Conservation (phyloP, 2,113 vertebrate genomes). For the Poeciliopsis turrubarensis region DNA sequence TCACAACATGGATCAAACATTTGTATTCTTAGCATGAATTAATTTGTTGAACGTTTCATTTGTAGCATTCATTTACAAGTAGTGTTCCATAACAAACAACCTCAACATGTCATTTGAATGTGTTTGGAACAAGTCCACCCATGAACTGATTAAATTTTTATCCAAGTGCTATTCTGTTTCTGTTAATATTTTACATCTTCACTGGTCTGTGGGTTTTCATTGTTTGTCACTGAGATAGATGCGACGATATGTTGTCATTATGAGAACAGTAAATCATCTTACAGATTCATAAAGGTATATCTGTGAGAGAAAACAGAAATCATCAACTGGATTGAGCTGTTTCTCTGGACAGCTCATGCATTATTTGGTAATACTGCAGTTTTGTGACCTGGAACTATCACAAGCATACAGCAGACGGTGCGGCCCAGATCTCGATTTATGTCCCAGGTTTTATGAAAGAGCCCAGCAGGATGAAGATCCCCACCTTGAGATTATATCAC, state of each 20-base stretch:
- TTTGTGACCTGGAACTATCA: slow-evolving; percentile 21
- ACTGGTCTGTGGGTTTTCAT: slow-evolving; percentile 47
- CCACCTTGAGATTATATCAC: slow-evolving; percentile 34
- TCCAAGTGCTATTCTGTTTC: slow-evolving; percentile 36
- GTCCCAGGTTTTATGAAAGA: slow-evolving; percentile 27
- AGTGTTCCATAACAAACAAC: slow-evolving; percentile 36
- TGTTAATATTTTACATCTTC: slow-evolving; percentile 46
- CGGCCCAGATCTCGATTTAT: slow-evolving; percentile 33
- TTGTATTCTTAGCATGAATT: slow-evolving; percentile 30
- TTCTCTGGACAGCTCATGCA: slow-evolving; percentile 45
- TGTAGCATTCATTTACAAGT: slow-evolving; percentile 30
- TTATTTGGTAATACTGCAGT: slow-evolving; percentile 17
- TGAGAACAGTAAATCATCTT: slow-evolving; percentile 32
- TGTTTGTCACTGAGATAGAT: slow-evolving; percentile 36
- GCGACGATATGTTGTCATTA: slow-evolving; percentile 22
- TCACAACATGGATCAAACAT: slow-evolving; percentile 4
- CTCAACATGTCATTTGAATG: slow-evolving; percentile 35
- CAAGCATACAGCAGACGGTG: slow-evolving; percentile 18
- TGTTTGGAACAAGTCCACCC: slow-evolving; percentile 56
- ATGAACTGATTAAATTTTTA: slow-evolving; percentile 17
- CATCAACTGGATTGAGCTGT: slow-evolving; percentile 48
- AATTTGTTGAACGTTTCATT: slow-evolving; percentile 31
- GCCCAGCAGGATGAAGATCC: slow-evolving; percentile 24
- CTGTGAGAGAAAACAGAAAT: slow-evolving; percentile 36
- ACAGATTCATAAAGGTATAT: slow-evolving; percentile 30